Percentiles rank a stretch among this genome's conserved stretches.
Conservation (phyloP, 1,140 invertebrate genomes). For the Plutomurus gul region DNA sequence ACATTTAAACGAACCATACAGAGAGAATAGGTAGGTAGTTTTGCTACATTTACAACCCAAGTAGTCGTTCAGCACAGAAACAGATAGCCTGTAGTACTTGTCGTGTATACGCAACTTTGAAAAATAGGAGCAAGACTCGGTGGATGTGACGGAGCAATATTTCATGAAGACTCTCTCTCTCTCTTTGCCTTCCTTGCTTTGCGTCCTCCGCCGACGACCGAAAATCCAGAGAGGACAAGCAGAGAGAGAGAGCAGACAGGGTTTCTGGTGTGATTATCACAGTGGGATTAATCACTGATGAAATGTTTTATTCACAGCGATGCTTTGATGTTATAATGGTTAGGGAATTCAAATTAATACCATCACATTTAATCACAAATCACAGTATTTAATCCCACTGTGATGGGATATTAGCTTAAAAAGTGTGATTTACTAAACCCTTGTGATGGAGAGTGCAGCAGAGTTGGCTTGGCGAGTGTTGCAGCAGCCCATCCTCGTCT, state of each 20-base stretch:
- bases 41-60: not conserved
- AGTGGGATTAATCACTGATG: too few species aligned
- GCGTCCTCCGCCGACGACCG: not conserved
- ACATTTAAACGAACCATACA: too few species aligned
- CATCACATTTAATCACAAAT: too few species aligned
- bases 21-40: not conserved
- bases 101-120: not conserved
- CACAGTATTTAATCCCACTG: too few species aligned
- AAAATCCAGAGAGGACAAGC: not conserved
- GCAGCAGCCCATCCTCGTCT: not conserved
- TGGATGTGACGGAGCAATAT: constrained; percentile 35
- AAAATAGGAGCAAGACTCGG: constrained; percentile 20
- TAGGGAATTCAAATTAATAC: too few species aligned
- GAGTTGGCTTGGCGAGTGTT: not conserved
- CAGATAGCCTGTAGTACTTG: too few species aligned
- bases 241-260: not conserved
- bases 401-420: too few species aligned
- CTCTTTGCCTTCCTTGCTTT: not conserved
- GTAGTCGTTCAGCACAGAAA: not conserved
- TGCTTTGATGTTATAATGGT: too few species aligned
- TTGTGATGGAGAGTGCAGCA: not conserved
- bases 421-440: too few species aligned
- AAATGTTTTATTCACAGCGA: too few species aligned
- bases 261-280: too few species aligned
- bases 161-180: not conserved